These are phyloP conservation scores for Chionis minor DNA, from an alignment of 2,113 vertebrate genomes.

Conservation along the genomic window DNA sequence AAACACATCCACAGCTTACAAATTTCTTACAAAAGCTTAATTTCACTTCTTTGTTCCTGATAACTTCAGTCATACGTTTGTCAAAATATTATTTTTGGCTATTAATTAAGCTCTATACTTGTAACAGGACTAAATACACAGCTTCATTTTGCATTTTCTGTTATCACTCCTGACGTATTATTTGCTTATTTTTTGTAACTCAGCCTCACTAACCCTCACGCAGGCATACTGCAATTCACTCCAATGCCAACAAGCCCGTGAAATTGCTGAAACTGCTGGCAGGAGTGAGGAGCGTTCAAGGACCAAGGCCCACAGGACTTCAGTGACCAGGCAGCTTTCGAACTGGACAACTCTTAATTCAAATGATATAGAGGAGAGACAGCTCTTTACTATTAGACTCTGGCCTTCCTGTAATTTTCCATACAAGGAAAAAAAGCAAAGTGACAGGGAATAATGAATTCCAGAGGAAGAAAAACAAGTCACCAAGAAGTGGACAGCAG, in stretches of 20 bases:
- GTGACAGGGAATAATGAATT: neutral
- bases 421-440: neutral
- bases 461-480: neutral
- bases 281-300: neutral
- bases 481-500: neutral
- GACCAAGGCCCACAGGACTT: neutral
- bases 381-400: neutral
- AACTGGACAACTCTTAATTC: neutral
- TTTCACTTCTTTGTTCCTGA: neutral
- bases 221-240: neutral
- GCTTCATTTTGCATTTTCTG: neutral
- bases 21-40: neutral
- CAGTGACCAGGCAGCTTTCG: neutral
- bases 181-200: neutral
- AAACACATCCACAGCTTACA: neutral
- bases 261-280: neutral
- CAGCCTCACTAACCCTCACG: accelerated
- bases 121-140: neutral
- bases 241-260: neutral
- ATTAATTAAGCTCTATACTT: neutral
- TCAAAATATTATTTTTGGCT: neutral
- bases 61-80: neutral
- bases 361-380: neutral
- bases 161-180: neutral
- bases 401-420: neutral